Evolutionary conservation across 2,888 invertebrate genomes (phyloP), one percentile per base, ranked within the genome.

Genomic region (Cephonodes hylas): DNA sequence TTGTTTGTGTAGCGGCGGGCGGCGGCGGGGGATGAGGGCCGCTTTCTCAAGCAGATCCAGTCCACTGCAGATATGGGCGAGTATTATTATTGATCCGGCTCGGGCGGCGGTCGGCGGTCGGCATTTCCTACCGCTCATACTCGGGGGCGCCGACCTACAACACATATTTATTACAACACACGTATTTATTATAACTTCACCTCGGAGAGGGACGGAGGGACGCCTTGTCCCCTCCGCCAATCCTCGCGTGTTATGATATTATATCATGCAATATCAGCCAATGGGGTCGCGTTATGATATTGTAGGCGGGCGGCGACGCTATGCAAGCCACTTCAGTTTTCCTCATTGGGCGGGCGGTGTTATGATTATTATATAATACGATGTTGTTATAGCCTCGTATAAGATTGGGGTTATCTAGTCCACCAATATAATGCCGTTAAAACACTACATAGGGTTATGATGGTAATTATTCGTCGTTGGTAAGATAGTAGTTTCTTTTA

Each of bases 231-330:
- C 81, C 82, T 87, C 88, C 83, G 74, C 94, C 94, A 93, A 93
- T 93, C 88, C 89, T 83, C 77, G 79, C 75, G 72, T 90, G 93
- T 93, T 94, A 94, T 94, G 94, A 94, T 94, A 94, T 94, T 93
- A 94, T 94, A 94, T 93, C 93, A 93, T 81, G 76, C 86, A 85
- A 88, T 89, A 85, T 87, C 86, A 80, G 80, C 93, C 93, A 92
- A 94, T 94, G 84, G 90, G 83, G 70, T 85, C 79, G 79, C 86
- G 91, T 90, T 91, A 93, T 93, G 93, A 93, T 88, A 93, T 93
- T 93, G 88, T 87, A 86, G 91, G 91, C 91, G 92, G 89, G 85
- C 86, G 84, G 81, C 66, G 70, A 71, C 66, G 75, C 78, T 61
- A 27, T 84, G 85, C 83, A 86, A 68, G 77, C 63, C 71, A 61